Base-by-base conservation (phyloP, 1,140 invertebrate species). In the Zaprionus inermis region DNA sequence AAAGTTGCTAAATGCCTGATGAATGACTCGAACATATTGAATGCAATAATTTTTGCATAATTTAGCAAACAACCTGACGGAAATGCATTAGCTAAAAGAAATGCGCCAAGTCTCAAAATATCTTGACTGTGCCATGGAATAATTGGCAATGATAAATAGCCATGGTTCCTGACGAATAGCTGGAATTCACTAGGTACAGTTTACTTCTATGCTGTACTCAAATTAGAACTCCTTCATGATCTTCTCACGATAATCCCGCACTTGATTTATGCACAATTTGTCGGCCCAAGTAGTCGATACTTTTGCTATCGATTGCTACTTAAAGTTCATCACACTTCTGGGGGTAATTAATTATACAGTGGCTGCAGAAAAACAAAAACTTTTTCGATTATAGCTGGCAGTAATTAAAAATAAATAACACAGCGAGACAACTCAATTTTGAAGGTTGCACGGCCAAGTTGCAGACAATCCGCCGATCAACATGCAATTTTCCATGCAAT, bases 1-100 rank as follows among this genome's bases (percentile, higher is more conserved):
- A 89, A 89, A 85, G 85, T 89, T 69, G 84, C 81, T 84, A 89
- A 89, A 89, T 81, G 73, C 63, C 41, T 80, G 83, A 86, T 86
- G 80, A 75, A 89, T 71, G 79, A 72, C 83, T 88, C 71, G 66
- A 81, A 88, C 72, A 82, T 82, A 88, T 88, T 74, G 82, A 78
- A 68, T 79, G 72, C 77, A 82, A 86, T 85, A 36, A 66, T 57
- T 76, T 76, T 51, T 76, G 68, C 55, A 72, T 76, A 72, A 76
- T 72, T 76, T 68, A 54, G 63, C 52, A 58, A 73, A 58, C 66
- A 58, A 65, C 20, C 44, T 32, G 44, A 58, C 41, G 63, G 61
- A 76, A 76, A 60, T 59, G 46, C 68, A 65, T 71, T 71, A 18
- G n/a, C 72, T 20, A 38, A 3, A 22, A n/a, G 28, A 22, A 28